Evolutionary conservation across 2,797 vertebrate species (phyloP), one percentile per base, ranked within the genome.

Genomic region (Echiichthys vipera): DNA sequence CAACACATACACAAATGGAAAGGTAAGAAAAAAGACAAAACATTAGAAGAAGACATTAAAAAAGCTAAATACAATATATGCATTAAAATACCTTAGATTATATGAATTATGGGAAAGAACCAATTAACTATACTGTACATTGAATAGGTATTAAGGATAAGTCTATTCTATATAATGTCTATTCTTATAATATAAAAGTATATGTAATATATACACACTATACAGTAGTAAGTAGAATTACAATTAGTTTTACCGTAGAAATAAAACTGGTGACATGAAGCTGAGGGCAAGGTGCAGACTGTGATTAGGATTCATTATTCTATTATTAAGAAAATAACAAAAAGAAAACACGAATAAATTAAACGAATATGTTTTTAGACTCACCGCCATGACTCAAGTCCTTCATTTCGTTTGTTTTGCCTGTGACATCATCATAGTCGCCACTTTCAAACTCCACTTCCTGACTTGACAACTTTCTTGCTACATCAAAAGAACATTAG

Each of bases 371-470:
- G 5, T 47, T 62, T 13, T 61, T 6, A 65, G 39, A 87, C 86
- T 85, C 29, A 88, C 81, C 64, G 25, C 15, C 24, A 18, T 1
- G 17, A 7, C 11, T 24, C 1, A 78, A 24, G 8, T 65, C 43
- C 9, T 75, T 71, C 69, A 71, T 63, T 22, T 89, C 78, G 29
- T 79, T 71, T 8, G 3, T 18, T 47, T 42, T 50, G n/a, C n/a
- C 14, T 4, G 0, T 24, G 15, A 89, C 18, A 5, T 92, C 78
- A 1, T 92, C 88, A 37, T 81, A 87, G 0, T 92, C 57, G 0
- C 80, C 88, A 43, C 57, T 81, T 42, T 92, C 89, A 67, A 81
- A 73, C 30, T 74, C 64, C 0, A 8, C 20, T 12, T 77, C 59
- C 10, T 69, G 43, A 11, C 3, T 29, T 40, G 63, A 11, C 25